Conservation (phyloP, 2,113 vertebrate species). For the Strigops habroptila region DNA sequence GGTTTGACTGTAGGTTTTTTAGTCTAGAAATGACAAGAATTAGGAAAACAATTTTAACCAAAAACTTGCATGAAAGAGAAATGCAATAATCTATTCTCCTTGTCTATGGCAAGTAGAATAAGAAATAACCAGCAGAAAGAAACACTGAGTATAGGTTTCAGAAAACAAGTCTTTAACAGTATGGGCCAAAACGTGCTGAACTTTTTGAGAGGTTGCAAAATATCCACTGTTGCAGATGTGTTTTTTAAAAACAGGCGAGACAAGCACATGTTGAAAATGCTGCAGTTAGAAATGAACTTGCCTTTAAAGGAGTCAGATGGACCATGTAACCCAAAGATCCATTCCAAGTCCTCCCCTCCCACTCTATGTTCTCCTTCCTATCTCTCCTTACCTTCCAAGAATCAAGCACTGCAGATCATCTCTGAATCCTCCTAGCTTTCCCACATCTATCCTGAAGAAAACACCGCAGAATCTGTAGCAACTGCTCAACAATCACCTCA, state of each 20-base stretch:
- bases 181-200: not conserved
- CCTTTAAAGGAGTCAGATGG: not conserved
- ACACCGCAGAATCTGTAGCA: not conserved
- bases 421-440: not conserved
- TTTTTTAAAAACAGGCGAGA: not conserved
- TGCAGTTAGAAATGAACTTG: not conserved
- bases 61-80: not conserved
- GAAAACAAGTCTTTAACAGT: not conserved
- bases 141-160: not conserved
- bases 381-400: not conserved
- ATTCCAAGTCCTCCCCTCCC: not conserved
- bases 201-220: not conserved
- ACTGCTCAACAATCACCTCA: not conserved
- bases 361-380: not conserved
- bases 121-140: not conserved
- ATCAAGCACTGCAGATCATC: not conserved
- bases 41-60: not conserved
- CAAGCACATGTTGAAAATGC: not conserved
- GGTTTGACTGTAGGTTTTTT: not conserved
- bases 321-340: not conserved
- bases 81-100: not conserved
- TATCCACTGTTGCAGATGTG: not conserved
- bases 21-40: not conserved
- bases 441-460: not conserved
- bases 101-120: not conserved